Base-by-base conservation (phyloP, 2,888 invertebrate genomes). In the Spodoptera picta region DNA sequence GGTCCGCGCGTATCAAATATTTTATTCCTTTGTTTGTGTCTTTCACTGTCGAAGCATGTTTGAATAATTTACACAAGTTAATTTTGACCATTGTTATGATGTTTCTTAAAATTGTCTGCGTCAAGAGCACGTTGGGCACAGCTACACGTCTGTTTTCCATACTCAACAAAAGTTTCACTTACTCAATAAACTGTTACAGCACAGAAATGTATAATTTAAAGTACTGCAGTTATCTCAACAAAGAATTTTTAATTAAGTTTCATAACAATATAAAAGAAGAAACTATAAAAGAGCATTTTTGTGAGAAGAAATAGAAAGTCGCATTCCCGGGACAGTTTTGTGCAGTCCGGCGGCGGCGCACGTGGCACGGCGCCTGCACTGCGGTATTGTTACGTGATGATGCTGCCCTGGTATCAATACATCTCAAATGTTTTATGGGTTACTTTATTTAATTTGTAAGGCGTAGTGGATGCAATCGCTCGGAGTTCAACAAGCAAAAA, bases 381-480 rank as follows among this genome's bases (percentile, higher is more conserved):
- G 92, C 92, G 90, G 88, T 83, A 89, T 80, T 88, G 85, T 91
- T 91, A 92, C 92, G 92, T 90, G 90, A 89, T 81, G 77, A 85
- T 89, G 87, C 73, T 77, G 72, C 79, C 84, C 85, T 84, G 83
- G 79, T 82, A 58, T 49, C 49, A 14, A 52, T 55, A 53, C 52
- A 50, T 58, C 57, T 60, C 48, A 58, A 63, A 64, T 52, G 56
- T 61, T 69, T 44, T 43, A 47, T 56, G 54, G 47, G 60, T 58
- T 31, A 48, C 46, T 57, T 31, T 19, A 36, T 52, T 56, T 42
- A 52, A 52, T 69, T 45, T 45, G 5, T 47, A 36, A 36, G 36
- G 36, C 7, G 36, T 27, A 27, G 7, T 6, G 4, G 36, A 7
- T 0, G 7, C 36, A 7, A 7, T 36, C 6, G 9, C 6, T 9